Conservation (phyloP, 2,797 vertebrate genomes). For the Spatula clypeata region DNA sequence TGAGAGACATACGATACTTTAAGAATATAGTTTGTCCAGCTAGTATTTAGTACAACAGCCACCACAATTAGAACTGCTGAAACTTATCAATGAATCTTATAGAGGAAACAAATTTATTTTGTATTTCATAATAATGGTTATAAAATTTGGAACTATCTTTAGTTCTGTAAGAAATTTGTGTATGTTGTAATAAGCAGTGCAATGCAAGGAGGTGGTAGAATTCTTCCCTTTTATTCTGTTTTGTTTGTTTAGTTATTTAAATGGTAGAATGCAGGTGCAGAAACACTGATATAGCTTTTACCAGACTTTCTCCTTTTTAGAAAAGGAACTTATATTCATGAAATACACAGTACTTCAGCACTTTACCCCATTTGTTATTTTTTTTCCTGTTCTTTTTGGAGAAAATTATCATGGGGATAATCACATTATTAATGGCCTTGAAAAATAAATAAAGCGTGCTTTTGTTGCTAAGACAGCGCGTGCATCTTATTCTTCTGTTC, state of each 20-base stretch:
- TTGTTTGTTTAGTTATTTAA: neutral
- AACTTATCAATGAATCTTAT: neutral
- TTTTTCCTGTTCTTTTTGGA: neutral
- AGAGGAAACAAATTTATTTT: neutral
- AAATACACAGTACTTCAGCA: neutral
- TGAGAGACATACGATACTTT: neutral
- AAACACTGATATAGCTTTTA: neutral
- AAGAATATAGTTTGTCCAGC: neutral
- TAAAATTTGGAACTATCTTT: neutral
- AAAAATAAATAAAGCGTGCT: constrained; percentile 30
- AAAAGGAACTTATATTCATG: neutral
- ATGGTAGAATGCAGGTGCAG: neutral
- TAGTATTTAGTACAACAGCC: neutral
- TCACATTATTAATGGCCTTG: constrained; percentile 33
- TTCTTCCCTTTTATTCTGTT: neutral
- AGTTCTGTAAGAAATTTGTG: neutral
- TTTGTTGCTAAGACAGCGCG: neutral
- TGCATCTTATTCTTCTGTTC: constrained; percentile 26
- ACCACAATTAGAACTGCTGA: neutral
- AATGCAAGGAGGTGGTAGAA: neutral
- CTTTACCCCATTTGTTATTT: neutral
- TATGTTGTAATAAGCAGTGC: neutral
- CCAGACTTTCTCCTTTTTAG: neutral
- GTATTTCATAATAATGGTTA: neutral
- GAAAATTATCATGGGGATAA: constrained; percentile 27